These are phyloP conservation scores for Panulirus ornatus DNA, from an alignment of 1,140 invertebrate species.

Conservation along the genomic window DNA sequence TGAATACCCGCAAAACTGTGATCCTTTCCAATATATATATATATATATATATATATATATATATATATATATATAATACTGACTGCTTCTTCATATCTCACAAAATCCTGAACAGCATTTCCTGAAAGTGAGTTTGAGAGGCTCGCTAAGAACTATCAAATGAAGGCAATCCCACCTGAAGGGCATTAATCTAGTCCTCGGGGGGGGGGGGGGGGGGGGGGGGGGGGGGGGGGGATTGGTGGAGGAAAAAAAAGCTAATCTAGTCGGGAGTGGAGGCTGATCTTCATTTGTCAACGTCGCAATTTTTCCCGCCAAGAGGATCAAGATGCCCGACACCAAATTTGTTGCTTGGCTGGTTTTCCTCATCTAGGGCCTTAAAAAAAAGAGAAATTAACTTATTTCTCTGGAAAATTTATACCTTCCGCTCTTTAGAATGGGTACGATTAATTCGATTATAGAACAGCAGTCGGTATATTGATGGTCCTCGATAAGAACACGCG, in stretches of 20 bases:
- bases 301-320: slow-evolving; percentile 65
- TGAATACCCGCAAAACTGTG: too few species aligned
- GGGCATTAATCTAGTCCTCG: slow-evolving; percentile 44
- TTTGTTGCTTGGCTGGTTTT: slow-evolving; percentile 71
- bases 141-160: slow-evolving; percentile 17
- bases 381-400: not conserved
- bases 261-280: slow-evolving; percentile 43
- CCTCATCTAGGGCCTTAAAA: not conserved
- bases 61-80: too few species aligned
- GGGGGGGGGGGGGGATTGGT: too few species aligned
- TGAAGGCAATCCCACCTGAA: slow-evolving; percentile 45
- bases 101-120: slow-evolving; percentile 12
- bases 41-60: too few species aligned
- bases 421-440: too few species aligned
- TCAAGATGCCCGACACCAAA: slow-evolving; percentile 61
- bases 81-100: slow-evolving; percentile 42
- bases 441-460: too few species aligned
- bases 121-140: slow-evolving; percentile 18
- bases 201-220: too few species aligned
- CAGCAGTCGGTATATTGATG: too few species aligned
- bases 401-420: not conserved
- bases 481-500: too few species aligned
- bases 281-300: slow-evolving; percentile 72
- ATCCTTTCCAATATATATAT: too few species aligned
- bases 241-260: slow-evolving; percentile 71